Base-by-base conservation (phyloP, 2,113 vertebrate species). In the Aptenodytes forsteri region DNA sequence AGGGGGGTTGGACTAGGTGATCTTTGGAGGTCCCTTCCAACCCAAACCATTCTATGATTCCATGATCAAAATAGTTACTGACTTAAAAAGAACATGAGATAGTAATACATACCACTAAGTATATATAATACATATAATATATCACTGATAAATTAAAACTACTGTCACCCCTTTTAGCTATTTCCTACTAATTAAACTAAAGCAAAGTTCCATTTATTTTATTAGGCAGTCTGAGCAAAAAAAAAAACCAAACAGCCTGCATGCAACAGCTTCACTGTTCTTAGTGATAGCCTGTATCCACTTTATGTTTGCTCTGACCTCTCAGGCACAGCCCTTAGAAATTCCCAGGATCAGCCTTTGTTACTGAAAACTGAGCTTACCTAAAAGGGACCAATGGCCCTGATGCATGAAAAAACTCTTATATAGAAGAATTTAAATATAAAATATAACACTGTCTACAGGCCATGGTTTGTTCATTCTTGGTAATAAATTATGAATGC, bases 401-500 rank as follows among this genome's bases (percentile, higher is more conserved):
- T 6, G 1, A 13, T 4, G 22, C 25, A 46, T 2, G 7, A 59
- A 87, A 76, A 62, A 32, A 1, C 3, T 8, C 25, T 29, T 42
- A 42, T 42, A 42, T 42, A 42, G 6, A 42, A 42, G 14, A 42
- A 42, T 42, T 42, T 42, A 42, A 42, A 42, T 16, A 42, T 42
- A 42, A 42, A 42, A 42, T 42, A 42, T 42, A 42, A 42, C 66
- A 23, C 70, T 78, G 52, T 61, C 75, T 84, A 91, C 75, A 67
- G 81, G 36, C 83, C 65, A 21, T 2, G 6, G 79, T 36, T 86
- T 81, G 44, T 30, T 96, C 91, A 82, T 44, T 82, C 82, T 55
- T 20, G 20, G 59, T 52, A 25, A 95, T 97, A 61, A 97, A 97
- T 97, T 95, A 98, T 97, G 83, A 84, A 98, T 97, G 59, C 44